Evolutionary conservation across 2,888 invertebrate genomes (phyloP).

Genomic region (Eucera pruinosa): DNA sequence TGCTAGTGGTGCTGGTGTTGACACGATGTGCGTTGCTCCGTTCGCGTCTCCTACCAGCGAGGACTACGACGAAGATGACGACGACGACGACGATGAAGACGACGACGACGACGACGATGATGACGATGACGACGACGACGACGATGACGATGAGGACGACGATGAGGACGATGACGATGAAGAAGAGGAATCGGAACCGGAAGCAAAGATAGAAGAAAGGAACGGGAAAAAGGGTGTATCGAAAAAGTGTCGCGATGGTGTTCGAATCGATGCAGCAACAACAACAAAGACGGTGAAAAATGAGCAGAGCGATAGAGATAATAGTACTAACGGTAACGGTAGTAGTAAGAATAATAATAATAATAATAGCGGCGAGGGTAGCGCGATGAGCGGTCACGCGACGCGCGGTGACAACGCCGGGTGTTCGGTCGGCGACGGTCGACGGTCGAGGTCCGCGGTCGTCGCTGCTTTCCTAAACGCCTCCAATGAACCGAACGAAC

Average conservation of each 20-base stretch:
- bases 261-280: slow-evolving; percentile 34
- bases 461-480: slow-evolving; percentile 25
- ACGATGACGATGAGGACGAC: slow-evolving; percentile 63
- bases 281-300: slow-evolving; percentile 32
- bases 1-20: slow-evolving; percentile 25
- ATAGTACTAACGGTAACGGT: slow-evolving; percentile 9
- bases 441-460: slow-evolving; percentile 32
- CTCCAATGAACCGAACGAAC: slow-evolving; percentile 13
- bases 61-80: slow-evolving; percentile 58
- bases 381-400: slow-evolving; percentile 42
- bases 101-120: slow-evolving; percentile 86
- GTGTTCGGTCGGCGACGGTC: slow-evolving; percentile 36
- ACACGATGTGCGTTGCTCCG: slow-evolving; percentile 24
- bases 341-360: slow-evolving; percentile 31
- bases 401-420: slow-evolving; percentile 45
- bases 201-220: slow-evolving; percentile 77
- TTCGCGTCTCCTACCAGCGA: slow-evolving; percentile 25
- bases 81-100: slow-evolving; percentile 68
- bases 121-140: slow-evolving; percentile 78
- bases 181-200: slow-evolving; percentile 85
- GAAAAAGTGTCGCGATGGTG: slow-evolving; percentile 41
- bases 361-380: slow-evolving; percentile 48
- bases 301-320: slow-evolving; percentile 29
- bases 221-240: slow-evolving; percentile 3
- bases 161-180: slow-evolving; percentile 81